Percentiles rank a stretch among this genome's conserved stretches.
Conservation (phyloP, 1,140 invertebrate genomes). For the Teleopsis dalmanni region DNA sequence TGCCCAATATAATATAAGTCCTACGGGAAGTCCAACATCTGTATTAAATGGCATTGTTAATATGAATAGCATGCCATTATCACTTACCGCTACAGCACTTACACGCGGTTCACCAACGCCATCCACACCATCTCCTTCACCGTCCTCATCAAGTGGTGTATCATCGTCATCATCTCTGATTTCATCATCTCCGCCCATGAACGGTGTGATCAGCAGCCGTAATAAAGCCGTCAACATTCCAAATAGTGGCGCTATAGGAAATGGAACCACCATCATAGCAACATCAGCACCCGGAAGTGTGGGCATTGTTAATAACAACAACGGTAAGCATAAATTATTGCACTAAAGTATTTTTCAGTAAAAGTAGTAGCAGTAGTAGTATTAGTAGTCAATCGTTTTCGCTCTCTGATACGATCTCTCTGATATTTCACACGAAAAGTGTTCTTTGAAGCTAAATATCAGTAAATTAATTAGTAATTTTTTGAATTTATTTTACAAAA, state of each 20-base stretch:
- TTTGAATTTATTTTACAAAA: neutral
- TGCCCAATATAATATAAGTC: conserved; percentile 16
- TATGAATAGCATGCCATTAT: conserved; percentile 8
- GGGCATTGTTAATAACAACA: conserved; percentile 9
- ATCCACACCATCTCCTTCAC: conserved; percentile 33
- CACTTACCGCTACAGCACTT: conserved; percentile 14
- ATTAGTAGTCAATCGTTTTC: too few species aligned
- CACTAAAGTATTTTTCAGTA: neutral
- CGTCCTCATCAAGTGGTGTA: conserved; percentile 35
- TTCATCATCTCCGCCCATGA: conserved; percentile 19
- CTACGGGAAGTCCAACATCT: conserved; percentile 11
- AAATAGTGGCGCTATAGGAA: conserved; percentile 13
- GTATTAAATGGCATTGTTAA: conserved; percentile 5
- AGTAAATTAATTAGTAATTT: too few species aligned
- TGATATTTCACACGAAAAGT: too few species aligned
- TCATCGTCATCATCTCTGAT: conserved; percentile 38
- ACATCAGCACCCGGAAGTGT: conserved; percentile 6
- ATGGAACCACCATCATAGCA: conserved; percentile 7
- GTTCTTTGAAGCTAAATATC: too few species aligned
- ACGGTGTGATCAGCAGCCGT: conserved; percentile 21
- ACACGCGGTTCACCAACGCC: conserved; percentile 39
- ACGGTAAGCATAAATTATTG: conserved; percentile 15
- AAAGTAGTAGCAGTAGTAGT: too few species aligned
- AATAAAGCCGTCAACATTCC: conserved; percentile 27
- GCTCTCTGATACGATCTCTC: too few species aligned